A percentile compares a stretch with the other conserved stretches of the same genome.
Evolutionary conservation across 2,888 invertebrate species (phyloP).

Genomic region (Zhengitettix transpicula): DNA sequence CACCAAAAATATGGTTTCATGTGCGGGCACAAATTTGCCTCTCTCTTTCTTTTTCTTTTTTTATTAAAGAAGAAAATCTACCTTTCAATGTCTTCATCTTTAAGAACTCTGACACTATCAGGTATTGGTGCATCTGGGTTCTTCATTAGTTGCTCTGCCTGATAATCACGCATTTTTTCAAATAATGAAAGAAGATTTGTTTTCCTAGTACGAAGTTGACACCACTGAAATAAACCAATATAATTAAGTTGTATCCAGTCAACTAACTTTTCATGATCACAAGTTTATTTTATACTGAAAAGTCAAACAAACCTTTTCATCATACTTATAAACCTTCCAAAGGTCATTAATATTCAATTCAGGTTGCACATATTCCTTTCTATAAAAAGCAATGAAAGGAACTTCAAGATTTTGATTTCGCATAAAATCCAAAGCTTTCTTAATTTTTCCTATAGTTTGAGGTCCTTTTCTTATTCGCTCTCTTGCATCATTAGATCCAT

Average conservation of each 20-base stretch:
- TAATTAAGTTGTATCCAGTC: background rate
- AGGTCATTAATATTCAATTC: constrained; percentile 88
- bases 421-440: constrained; percentile 89
- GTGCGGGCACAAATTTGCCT: too few relatives aligned
- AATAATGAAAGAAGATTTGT: constrained; percentile 64
- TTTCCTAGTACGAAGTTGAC: constrained; percentile 72
- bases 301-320: constrained; percentile 56
- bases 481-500: constrained; percentile 25
- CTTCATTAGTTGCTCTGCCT: constrained; percentile 64
- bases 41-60: constrained; percentile 1
- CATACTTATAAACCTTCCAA: constrained; percentile 95
- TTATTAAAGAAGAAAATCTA: constrained; percentile 16
- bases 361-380: constrained; percentile 93
- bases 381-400: constrained; percentile 95
- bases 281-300: background rate
- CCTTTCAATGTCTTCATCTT: constrained; percentile 72
- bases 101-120: constrained; percentile 64
- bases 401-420: constrained; percentile 90
- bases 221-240: constrained; percentile 42
- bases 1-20: too few relatives aligned
- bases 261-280: background rate
- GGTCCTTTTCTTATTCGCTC: constrained; percentile 44
- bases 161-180: constrained; percentile 84
- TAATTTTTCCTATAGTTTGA: constrained; percentile 71
- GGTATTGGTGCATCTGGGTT: constrained; percentile 72